phyloP scores from a whole-genome alignment of 2,113 vertebrate species.

The Colossoma macropomum region DNA sequence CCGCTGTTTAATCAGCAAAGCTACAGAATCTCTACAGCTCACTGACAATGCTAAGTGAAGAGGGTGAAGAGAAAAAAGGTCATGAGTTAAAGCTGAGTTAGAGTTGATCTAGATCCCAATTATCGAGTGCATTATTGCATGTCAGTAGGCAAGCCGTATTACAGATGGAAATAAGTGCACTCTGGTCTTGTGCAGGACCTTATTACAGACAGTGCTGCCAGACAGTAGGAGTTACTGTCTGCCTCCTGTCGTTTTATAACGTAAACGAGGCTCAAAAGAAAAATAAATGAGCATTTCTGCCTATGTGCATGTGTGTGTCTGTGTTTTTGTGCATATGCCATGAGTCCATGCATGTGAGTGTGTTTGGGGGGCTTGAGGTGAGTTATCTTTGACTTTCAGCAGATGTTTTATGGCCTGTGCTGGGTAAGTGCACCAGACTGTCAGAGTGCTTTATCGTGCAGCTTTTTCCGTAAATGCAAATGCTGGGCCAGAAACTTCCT shows the following conservation, averaged over 20 bases:
- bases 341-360: slow-evolving; percentile 41
- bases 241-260: slow-evolving; percentile 32
- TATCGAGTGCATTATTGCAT: slow-evolving; percentile 35
- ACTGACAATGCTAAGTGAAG: background rate
- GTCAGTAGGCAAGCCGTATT: background rate
- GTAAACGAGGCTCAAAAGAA: slow-evolving; percentile 39
- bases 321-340: slow-evolving; percentile 43
- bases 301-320: slow-evolving; percentile 40
- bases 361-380: slow-evolving; percentile 46
- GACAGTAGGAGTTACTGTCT: slow-evolving; percentile 18
- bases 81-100: background rate
- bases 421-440: slow-evolving; percentile 64
- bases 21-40: background rate
- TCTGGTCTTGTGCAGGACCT: background rate
- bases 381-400: slow-evolving; percentile 67
- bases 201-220: background rate
- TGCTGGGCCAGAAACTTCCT: slow-evolving; percentile 55
- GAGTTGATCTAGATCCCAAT: slow-evolving; percentile 40
- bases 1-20: background rate
- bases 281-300: background rate
- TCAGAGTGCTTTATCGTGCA: slow-evolving; percentile 67
- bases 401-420: slow-evolving; percentile 63
- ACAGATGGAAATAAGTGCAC: background rate
- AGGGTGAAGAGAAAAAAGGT: background rate
- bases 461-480: slow-evolving; percentile 67